These are phyloP conservation scores for Orthosia gracilis DNA, from an alignment of 2,888 invertebrate genomes.

Conservation along the genomic window DNA sequence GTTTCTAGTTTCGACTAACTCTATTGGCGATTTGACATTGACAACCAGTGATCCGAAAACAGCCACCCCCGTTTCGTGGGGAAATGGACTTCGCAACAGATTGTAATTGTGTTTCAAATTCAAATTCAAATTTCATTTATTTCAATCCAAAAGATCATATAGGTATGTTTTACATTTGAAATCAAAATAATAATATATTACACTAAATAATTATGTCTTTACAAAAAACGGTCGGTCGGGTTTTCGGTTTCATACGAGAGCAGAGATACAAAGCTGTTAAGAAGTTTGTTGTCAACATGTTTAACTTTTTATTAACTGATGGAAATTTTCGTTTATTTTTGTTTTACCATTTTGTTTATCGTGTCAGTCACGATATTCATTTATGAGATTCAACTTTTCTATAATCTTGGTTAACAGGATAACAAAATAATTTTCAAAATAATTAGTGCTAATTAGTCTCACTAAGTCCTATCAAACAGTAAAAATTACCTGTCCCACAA, in stretches of 20 bases:
- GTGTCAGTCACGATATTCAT: not conserved
- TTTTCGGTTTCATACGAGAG: constrained; percentile 13
- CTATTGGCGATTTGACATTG: constrained; percentile 8
- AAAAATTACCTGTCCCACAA: constrained; percentile 24
- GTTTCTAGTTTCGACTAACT: not conserved
- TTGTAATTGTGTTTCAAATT: constrained; percentile 40
- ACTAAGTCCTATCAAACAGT: not conserved
- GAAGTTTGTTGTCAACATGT: constrained; percentile 13
- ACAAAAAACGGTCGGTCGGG: no score
- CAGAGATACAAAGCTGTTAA: not conserved
- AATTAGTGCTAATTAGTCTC: not conserved
- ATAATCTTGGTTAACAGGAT: not conserved
- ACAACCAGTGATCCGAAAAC: constrained; percentile 24
- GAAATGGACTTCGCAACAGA: constrained; percentile 33
- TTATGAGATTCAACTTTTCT: not conserved
- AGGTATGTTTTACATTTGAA: no score
- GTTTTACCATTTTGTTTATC: not conserved
- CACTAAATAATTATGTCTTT: no score
- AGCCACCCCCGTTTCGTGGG: constrained; percentile 16
- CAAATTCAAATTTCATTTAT: no score
- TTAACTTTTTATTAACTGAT: constrained; percentile 1
- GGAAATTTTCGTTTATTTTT: not conserved
- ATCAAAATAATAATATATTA: no score
- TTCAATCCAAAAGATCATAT: no score
- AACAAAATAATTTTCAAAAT: not conserved